phyloP scores from a whole-genome alignment of 1,140 invertebrate species.

The Leucophenga varia region DNA sequence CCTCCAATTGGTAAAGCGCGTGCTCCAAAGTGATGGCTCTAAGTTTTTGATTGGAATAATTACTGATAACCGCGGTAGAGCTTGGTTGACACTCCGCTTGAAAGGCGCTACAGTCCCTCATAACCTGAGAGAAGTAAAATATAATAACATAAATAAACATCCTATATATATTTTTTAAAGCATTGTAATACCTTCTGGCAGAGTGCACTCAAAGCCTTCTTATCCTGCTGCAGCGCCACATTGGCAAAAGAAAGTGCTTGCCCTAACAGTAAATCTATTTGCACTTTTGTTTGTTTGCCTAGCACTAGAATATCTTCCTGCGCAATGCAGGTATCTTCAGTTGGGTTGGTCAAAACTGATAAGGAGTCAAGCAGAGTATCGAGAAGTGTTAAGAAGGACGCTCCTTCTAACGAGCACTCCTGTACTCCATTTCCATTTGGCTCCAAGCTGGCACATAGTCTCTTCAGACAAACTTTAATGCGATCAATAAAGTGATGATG shows the following conservation, averaged over 20 bases:
- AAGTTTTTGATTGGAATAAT: conserved; percentile 29
- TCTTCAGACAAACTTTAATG: conserved; percentile 36
- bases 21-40: conserved; percentile 35
- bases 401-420: conserved; percentile 12
- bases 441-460: conserved; percentile 10
- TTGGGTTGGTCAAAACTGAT: conserved; percentile 23
- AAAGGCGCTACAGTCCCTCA: conserved; percentile 40
- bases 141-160: not conserved
- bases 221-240: conserved; percentile 43
- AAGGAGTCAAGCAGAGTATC: conserved; percentile 27
- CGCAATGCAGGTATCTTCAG: not conserved
- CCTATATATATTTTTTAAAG: too few relatives aligned
- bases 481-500: conserved; percentile 43
- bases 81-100: conserved; percentile 29
- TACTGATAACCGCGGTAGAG: not conserved
- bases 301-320: conserved; percentile 5
- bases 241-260: conserved; percentile 48
- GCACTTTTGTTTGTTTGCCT: conserved; percentile 28
- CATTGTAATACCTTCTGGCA: conserved; percentile 40
- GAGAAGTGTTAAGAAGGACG: conserved; percentile 31
- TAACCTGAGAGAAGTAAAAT: conserved; percentile 23
- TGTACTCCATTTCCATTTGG: not conserved
- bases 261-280: conserved; percentile 36
- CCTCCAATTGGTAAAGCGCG: conserved; percentile 41
- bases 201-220: conserved; percentile 43